These are phyloP conservation scores for Monomorium pharaonis DNA, from an alignment of 1,140 invertebrate genomes.

Conservation along the genomic window DNA sequence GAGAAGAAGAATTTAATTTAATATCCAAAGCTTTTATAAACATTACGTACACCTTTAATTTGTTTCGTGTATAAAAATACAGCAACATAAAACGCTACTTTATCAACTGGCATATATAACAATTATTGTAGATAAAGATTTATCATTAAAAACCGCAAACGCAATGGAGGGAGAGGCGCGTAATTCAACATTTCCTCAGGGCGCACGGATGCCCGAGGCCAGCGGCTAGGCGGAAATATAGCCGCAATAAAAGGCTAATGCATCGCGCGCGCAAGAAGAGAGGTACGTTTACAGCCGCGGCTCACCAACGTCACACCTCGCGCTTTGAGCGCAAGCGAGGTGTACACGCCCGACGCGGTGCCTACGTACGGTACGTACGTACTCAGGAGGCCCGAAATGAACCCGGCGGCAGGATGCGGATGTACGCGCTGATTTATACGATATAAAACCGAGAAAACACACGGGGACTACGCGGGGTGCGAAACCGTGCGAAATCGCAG, in stretches of 20 bases:
- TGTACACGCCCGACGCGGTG: constrained; percentile 13
- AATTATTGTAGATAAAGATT: constrained; percentile 17
- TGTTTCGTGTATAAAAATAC: background rate
- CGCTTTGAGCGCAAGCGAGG: constrained; percentile 12
- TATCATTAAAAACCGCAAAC: constrained; percentile 17
- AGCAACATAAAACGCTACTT: background rate
- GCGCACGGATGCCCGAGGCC: constrained; percentile 8
- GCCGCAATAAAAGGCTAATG: constrained; percentile 58
- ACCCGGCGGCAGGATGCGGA: constrained; percentile 20
- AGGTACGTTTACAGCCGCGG: constrained; percentile 37
- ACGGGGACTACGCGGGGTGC: background rate
- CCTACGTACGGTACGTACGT: background rate
- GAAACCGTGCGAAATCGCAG: constrained; percentile 48
- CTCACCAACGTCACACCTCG: constrained; percentile 33
- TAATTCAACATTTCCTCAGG: constrained; percentile 15
- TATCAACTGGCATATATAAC: background rate
- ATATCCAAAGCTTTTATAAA: background rate
- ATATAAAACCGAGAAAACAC: constrained; percentile 40
- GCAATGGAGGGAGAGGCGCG: constrained; percentile 5
- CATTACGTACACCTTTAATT: background rate
- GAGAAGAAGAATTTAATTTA: background rate
- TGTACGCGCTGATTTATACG: constrained; percentile 54
- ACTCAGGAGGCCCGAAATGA: constrained; percentile 23
- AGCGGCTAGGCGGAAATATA: constrained; percentile 44
- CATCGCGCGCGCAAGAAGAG: constrained; percentile 12